Percentiles rank a stretch among this genome's conserved stretches.
phyloP scores from a whole-genome alignment of 2,888 invertebrate species.

The Dryobotodes eremita region DNA sequence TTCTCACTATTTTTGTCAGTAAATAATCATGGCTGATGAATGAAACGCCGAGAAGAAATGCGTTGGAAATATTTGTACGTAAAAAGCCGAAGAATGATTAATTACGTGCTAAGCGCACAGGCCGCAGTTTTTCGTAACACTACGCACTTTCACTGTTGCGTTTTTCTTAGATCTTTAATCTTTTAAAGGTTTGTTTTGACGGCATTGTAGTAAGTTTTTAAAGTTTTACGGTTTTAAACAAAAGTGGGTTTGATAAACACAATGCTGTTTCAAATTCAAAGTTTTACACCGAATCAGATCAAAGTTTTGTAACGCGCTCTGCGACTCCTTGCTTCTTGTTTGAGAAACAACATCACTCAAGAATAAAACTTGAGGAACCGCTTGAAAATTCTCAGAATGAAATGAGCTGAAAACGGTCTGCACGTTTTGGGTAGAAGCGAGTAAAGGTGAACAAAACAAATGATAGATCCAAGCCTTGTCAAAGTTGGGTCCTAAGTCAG shows the following conservation, averaged over 20 bases:
- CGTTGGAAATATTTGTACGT: slow-evolving; percentile 44
- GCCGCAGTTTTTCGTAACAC: slow-evolving; percentile 46
- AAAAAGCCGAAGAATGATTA: slow-evolving; percentile 64
- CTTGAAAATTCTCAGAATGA: slow-evolving; percentile 7
- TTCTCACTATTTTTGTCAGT: slow-evolving; percentile 53
- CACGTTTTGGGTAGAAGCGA: background rate
- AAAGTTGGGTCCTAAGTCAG: background rate
- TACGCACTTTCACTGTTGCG: slow-evolving; percentile 53
- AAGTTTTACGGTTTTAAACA: background rate
- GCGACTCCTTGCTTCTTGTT: background rate
- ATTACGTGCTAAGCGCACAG: slow-evolving; percentile 46
- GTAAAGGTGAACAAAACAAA: too few relatives aligned
- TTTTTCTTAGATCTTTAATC: slow-evolving; percentile 42
- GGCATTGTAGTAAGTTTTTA: slow-evolving; percentile 7
- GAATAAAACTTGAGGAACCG: background rate
- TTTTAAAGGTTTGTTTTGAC: slow-evolving; percentile 23
- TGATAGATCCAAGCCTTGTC: background rate
- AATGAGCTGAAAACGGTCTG: background rate
- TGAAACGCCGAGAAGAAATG: slow-evolving; percentile 36
- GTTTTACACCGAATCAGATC: background rate
- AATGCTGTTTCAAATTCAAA: background rate
- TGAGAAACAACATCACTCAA: background rate
- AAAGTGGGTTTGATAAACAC: background rate
- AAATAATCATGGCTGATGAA: slow-evolving; percentile 49
- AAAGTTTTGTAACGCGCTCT: background rate